These are phyloP conservation scores for Solenodon paradoxus DNA, from an alignment of 2,113 vertebrate species.

Conservation along the genomic window DNA sequence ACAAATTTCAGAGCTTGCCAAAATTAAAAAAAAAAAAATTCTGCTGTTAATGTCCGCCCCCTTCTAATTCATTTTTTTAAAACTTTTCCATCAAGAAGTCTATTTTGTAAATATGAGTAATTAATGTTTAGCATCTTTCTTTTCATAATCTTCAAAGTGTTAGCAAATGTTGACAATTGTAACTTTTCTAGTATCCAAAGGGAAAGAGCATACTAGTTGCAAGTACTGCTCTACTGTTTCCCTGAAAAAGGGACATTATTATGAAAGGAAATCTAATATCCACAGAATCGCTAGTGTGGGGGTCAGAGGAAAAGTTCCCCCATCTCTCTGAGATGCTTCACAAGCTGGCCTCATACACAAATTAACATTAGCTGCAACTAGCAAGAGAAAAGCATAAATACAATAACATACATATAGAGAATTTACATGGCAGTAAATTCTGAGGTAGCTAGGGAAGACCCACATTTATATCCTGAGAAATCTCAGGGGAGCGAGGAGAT, in stretches of 20 bases:
- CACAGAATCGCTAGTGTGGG: no score
- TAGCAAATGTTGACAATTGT: conserved; percentile 26
- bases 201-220: neutral
- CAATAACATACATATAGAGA: no score
- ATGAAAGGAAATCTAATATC: conserved; percentile 28
- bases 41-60: conserved; percentile 63
- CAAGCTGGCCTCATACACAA: no score
- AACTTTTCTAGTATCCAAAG: conserved; percentile 15
- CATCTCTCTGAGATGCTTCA: no score
- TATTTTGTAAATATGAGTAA: conserved; percentile 35
- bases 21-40: conserved; percentile 63
- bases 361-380: no score
- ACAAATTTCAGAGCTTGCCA: conserved; percentile 53
- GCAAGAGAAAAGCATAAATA: no score
- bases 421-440: no score
- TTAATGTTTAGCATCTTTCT: conserved; percentile 44
- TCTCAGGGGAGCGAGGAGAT: no score
- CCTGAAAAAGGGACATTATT: neutral
- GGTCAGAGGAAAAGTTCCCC: no score
- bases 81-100: conserved; percentile 52
- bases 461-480: no score
- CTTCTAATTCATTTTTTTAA: conserved; percentile 53
- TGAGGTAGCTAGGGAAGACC: no score
- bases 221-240: neutral
- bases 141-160: conserved; percentile 40